Evolutionary conservation across 1,140 invertebrate species (phyloP).

Genomic region (Neodiprion fabricii): DNA sequence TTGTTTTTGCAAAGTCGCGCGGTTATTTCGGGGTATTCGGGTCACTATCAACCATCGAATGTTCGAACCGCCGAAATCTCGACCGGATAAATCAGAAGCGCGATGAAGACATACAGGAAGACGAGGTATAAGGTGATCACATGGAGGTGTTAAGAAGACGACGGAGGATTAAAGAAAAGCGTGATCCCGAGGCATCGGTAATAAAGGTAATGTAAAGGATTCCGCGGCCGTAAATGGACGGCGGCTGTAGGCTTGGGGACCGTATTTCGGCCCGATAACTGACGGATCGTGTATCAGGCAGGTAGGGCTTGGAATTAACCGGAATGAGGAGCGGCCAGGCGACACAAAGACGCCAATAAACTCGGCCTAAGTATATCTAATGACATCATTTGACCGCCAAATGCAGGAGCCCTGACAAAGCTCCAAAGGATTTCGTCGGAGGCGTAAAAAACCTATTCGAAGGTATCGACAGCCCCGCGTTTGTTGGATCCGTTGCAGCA

Average conservation of each 20-base stretch:
- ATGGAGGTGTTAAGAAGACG: background rate
- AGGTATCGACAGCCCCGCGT: too few relatives aligned
- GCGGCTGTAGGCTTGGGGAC: slow-evolving; percentile 11
- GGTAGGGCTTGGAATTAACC: slow-evolving; percentile 24
- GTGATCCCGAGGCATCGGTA: background rate
- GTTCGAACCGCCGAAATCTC: too few relatives aligned
- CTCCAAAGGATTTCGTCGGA: slow-evolving; percentile 39
- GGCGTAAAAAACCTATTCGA: slow-evolving; percentile 34
- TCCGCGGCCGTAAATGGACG: slow-evolving; percentile 21
- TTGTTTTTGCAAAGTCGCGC: background rate
- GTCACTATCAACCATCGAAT: too few relatives aligned
- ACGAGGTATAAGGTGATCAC: background rate
- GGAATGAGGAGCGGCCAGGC: slow-evolving; percentile 32
- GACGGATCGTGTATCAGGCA: slow-evolving; percentile 30
- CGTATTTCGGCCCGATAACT: slow-evolving; percentile 38
- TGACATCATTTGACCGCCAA: slow-evolving; percentile 47
- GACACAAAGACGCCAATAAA: slow-evolving; percentile 47
- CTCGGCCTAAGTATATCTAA: slow-evolving; percentile 51
- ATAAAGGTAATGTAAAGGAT: background rate
- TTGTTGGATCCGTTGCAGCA: too few relatives aligned
- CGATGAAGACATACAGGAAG: too few relatives aligned
- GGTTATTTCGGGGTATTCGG: too few relatives aligned
- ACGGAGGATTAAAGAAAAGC: background rate
- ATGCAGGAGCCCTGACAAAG: slow-evolving; percentile 44
- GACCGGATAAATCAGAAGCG: too few relatives aligned